A percentile compares a stretch with the other conserved stretches of the same genome.
These are phyloP conservation scores for Cliona cf. orientalis DNA, from an alignment of 37 sponge, comb jelly and placozoan species.

Conservation along the genomic window DNA sequence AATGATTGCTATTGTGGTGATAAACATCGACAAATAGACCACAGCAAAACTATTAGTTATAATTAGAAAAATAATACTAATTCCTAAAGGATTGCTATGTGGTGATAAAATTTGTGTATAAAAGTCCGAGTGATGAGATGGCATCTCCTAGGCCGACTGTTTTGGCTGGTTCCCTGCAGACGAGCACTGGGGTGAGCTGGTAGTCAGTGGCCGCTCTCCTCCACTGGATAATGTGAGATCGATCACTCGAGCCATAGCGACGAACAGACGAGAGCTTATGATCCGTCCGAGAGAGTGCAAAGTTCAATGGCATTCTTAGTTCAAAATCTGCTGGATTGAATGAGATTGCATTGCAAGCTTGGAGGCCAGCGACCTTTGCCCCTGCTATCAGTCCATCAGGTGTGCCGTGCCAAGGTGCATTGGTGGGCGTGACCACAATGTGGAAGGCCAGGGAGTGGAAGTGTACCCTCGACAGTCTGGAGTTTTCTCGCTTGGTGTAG, in stretches of 20 bases:
- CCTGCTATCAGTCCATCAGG: slow-evolving; percentile 60
- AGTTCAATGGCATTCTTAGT: slow-evolving; percentile 54
- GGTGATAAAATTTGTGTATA: no score
- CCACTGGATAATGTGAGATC: slow-evolving; percentile 62
- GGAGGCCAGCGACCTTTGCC: slow-evolving; percentile 72
- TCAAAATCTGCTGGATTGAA: slow-evolving; percentile 53
- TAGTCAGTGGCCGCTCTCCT: slow-evolving; percentile 51
- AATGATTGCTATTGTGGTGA: no score
- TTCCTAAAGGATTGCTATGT: no score
- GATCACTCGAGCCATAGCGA: no score
- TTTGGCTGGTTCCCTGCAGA: slow-evolving; percentile 82
- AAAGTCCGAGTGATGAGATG: slow-evolving; percentile 83
- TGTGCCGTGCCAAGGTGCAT: slow-evolving; percentile 56
- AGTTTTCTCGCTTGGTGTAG: not conserved
- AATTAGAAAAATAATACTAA: no score
- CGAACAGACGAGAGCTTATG: slow-evolving; percentile 12
- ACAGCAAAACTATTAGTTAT: no score
- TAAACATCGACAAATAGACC: no score
- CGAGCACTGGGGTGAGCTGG: slow-evolving; percentile 82
- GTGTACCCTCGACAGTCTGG: slow-evolving; percentile 77
- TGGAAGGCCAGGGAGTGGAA: slow-evolving; percentile 88
- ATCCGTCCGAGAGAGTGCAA: slow-evolving; percentile 58
- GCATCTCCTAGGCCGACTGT: slow-evolving; percentile 97
- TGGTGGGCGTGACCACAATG: slow-evolving; percentile 35
- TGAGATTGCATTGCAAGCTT: slow-evolving; percentile 62